phyloP scores from a whole-genome alignment of 2,113 vertebrate genomes.

The Pseudorasbora parva region DNA sequence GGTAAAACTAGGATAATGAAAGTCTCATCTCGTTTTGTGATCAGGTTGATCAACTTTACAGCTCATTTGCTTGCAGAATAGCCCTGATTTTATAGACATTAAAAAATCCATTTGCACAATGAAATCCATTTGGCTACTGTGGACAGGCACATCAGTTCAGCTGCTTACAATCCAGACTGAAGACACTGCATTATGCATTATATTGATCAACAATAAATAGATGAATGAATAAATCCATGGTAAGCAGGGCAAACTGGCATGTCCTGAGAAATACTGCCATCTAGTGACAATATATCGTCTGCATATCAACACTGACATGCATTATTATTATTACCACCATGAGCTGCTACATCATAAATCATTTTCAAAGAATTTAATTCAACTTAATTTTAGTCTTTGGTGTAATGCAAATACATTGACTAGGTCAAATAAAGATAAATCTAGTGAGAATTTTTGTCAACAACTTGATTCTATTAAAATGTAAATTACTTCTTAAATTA shows the following conservation, averaged over 20 bases:
- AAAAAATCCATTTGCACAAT: slow-evolving; percentile 16
- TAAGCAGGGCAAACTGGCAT: background rate
- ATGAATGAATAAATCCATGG: slow-evolving; percentile 17
- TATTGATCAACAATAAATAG: slow-evolving; percentile 21
- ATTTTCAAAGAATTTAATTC: background rate
- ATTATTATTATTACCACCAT: background rate
- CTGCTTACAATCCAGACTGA: background rate
- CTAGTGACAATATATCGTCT: slow-evolving; percentile 29
- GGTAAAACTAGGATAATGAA: background rate
- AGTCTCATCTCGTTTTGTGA: background rate
- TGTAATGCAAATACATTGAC: too few relatives aligned
- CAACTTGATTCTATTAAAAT: background rate
- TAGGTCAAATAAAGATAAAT: background rate
- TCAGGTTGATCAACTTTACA: background rate
- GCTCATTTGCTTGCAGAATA: slow-evolving; percentile 25
- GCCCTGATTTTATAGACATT: background rate
- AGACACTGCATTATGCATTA: slow-evolving; percentile 4
- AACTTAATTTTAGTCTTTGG: background rate
- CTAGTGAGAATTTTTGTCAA: background rate
- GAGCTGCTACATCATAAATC: background rate
- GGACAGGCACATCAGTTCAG: background rate
- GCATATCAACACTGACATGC: background rate
- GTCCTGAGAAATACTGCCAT: slow-evolving; percentile 34
- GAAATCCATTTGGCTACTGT: background rate
- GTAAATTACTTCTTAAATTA: background rate